These are phyloP conservation scores for Plectrocnemia conspersa DNA, from an alignment of 1,140 invertebrate species.

Conservation along the genomic window DNA sequence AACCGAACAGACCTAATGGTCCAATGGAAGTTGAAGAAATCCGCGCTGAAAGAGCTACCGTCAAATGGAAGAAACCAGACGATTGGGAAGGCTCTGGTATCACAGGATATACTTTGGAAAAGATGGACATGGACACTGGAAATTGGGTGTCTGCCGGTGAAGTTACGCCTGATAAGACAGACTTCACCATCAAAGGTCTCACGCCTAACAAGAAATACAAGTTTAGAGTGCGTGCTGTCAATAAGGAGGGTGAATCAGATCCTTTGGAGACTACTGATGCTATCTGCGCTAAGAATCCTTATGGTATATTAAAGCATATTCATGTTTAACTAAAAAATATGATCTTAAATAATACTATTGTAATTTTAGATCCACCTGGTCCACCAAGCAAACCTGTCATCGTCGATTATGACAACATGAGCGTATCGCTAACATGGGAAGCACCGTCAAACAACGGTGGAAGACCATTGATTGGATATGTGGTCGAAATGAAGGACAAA, in stretches of 20 bases:
- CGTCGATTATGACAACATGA: slow-evolving; percentile 89
- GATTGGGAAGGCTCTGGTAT: slow-evolving; percentile 91
- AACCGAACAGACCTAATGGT: slow-evolving; percentile 78
- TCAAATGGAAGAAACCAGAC: slow-evolving; percentile 92
- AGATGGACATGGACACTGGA: slow-evolving; percentile 91
- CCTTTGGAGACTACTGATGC: slow-evolving; percentile 85
- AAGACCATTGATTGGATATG: slow-evolving; percentile 89
- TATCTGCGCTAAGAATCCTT: slow-evolving; percentile 93
- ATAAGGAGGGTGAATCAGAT: slow-evolving; percentile 97
- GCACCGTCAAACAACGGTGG: slow-evolving; percentile 88
- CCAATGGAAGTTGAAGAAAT: slow-evolving; percentile 85
- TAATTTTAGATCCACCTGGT: slow-evolving; percentile 69
- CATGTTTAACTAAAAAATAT: background rate
- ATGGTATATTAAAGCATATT: slow-evolving; percentile 58
- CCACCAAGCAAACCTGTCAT: slow-evolving; percentile 88
- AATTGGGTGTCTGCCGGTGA: slow-evolving; percentile 89
- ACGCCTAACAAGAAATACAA: slow-evolving; percentile 98
- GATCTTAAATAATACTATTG: slow-evolving; percentile 4
- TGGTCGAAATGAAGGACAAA: slow-evolving; percentile 96
- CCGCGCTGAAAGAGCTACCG: slow-evolving; percentile 82
- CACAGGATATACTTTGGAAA: slow-evolving; percentile 94
- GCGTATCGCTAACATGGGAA: slow-evolving; percentile 85
- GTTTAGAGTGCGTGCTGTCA: slow-evolving; percentile 96
- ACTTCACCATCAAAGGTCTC: slow-evolving; percentile 86
- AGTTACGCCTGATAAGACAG: slow-evolving; percentile 73